Base-by-base conservation (phyloP, 64 coral and sea anemone genomes). In the Montipora foliosa region DNA sequence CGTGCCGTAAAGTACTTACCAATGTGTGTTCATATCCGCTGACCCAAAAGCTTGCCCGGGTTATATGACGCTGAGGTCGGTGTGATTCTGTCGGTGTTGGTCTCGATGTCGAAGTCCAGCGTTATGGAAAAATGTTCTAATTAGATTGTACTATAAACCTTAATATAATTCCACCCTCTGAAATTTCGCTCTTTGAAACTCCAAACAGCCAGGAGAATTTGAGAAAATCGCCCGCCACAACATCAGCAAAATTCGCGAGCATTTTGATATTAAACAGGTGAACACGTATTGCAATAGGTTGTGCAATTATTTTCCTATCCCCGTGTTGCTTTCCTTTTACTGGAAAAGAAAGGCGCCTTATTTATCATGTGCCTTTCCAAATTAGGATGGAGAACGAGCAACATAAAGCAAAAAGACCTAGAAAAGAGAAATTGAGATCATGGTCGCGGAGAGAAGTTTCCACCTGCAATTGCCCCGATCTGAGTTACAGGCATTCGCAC, bases 391-490 rank as follows among this genome's bases (percentile, higher is more conserved):
- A 79, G 13, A 55, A 79, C 19, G 77, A 79, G 5, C 77, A 22
- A 3, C 77, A 55, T 55, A 19, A 79, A 55, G 8, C 77, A 79
- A 79, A 79, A 79, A 79, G 49, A 22, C 77, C 15, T 55, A 17
- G 17, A 79, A 79, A 22, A 79, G 17, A 57, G 16, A 55, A 79
- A 79, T 55, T 79, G 21, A 84, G 60, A 19, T 67, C 1, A 67
- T 89, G 87, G 87, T 17, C 48, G 46, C 4, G 37, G 64, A 87
- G 62, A 16, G 84, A 87, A 2, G 70, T 87, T 68, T 68, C 60
- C 62, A 71, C 37, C 7, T 87, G 84, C 19, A 50, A 8, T 6
- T 87, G 84, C 46, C 13, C 44, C 4, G 84, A 87, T 71, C 66
- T 71, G 44, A 51, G 37, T 45, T 87, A 15, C 67, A 87, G 25